Percentiles rank a stretch among this genome's conserved stretches.
Evolutionary conservation across 2,797 vertebrate species (phyloP).

Genomic region (Neopelma chrysocephalum): DNA sequence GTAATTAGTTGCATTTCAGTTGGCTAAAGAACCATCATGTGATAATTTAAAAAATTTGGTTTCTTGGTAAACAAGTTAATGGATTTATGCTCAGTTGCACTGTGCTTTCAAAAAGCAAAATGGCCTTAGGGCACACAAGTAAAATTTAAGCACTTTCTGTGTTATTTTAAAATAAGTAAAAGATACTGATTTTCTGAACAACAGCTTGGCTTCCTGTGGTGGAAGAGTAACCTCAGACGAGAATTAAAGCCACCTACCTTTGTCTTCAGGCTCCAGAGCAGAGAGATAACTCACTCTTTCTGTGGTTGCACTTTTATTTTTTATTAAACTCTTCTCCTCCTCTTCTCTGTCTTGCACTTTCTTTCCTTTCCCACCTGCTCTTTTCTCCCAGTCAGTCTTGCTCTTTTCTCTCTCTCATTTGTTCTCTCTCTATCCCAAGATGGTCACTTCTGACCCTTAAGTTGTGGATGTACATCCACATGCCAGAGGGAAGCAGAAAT

Average conservation of each 20-base stretch:
- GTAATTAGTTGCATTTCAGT: slow-evolving; percentile 3
- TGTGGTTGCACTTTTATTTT: background rate
- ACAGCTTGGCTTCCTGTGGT: background rate
- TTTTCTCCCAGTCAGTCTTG: background rate
- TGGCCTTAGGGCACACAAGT: background rate
- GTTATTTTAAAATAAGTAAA: slow-evolving; percentile 25
- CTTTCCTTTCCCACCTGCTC: background rate
- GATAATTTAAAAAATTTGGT: background rate
- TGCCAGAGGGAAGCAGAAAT: background rate
- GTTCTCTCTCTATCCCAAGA: background rate
- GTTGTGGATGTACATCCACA: fast-evolving
- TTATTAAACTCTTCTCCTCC: background rate
- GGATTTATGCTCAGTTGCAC: slow-evolving; percentile 3
- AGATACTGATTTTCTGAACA: background rate
- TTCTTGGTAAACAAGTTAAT: slow-evolving; percentile 47
- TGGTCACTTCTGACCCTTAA: background rate
- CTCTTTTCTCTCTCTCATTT: background rate
- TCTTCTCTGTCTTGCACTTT: background rate
- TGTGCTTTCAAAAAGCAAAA: background rate
- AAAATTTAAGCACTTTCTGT: slow-evolving; percentile 21
- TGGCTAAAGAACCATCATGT: slow-evolving; percentile 1
- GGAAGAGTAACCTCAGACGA: slow-evolving; percentile 7
- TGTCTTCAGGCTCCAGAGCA: background rate
- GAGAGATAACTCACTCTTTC: background rate
- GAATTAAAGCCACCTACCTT: slow-evolving; percentile 35